phyloP scores from a whole-genome alignment of 2,797 vertebrate species.

The Oryzias dopingdopingensis region DNA sequence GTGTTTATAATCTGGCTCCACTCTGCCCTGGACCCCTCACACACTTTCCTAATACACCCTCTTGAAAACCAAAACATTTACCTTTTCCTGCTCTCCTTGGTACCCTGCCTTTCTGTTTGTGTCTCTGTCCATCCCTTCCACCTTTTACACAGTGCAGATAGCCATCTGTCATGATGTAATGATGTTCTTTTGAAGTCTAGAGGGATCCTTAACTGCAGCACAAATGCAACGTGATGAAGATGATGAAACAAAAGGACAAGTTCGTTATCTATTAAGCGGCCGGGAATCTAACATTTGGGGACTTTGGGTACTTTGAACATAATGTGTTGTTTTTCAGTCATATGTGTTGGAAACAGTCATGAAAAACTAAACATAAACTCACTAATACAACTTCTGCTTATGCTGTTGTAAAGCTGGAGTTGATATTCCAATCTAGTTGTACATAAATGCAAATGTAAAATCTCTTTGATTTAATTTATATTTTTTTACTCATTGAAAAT shows the following conservation, averaged over 20 bases:
- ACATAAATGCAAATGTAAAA: too few species aligned
- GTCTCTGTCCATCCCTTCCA: slow-evolving; percentile 11
- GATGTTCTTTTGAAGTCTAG: slow-evolving; percentile 16
- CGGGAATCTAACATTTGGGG: neutral
- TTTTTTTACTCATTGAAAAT: neutral
- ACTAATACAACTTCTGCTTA: neutral
- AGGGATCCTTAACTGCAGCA: neutral
- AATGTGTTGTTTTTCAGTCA: neutral
- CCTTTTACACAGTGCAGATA: slow-evolving; percentile 16
- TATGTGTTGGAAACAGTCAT: neutral
- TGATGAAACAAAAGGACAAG: neutral
- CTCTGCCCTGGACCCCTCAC: slow-evolving; percentile 25
- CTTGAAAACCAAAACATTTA: slow-evolving; percentile 37
- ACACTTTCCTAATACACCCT: slow-evolving; percentile 25
- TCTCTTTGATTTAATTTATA: neutral
- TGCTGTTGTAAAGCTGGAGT: too few species aligned
- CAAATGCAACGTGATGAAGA: neutral
- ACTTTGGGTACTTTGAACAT: neutral
- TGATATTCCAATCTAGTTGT: too few species aligned
- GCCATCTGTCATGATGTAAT: neutral
- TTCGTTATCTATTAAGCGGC: slow-evolving; percentile 19
- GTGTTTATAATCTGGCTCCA: slow-evolving; percentile 55
- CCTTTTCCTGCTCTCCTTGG: slow-evolving; percentile 5
- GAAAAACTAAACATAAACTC: slow-evolving; percentile 1
- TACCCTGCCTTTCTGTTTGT: slow-evolving; percentile 5